phyloP scores from a whole-genome alignment of 2,797 vertebrate species.

The Margarornis squamiger region DNA sequence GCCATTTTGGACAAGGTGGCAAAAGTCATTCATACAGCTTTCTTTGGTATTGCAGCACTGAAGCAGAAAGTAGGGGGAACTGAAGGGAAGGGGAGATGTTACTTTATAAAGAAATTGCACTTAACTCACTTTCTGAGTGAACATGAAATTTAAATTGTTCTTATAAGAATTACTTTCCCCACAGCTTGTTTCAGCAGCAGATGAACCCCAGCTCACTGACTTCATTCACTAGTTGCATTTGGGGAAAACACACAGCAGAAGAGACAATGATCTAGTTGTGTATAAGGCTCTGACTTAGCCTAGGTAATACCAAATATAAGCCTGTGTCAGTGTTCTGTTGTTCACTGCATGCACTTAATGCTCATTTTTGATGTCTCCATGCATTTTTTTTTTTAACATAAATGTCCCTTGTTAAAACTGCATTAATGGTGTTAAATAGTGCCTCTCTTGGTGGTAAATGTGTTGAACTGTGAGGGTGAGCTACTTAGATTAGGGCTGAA shows the following conservation, averaged over 20 bases:
- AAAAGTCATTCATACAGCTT: background rate
- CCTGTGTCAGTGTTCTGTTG: rapidly evolving
- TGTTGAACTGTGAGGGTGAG: background rate
- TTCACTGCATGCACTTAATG: background rate
- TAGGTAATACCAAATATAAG: background rate
- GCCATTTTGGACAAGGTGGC: background rate
- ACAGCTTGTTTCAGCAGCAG: background rate
- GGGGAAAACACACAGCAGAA: background rate
- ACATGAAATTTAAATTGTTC: background rate
- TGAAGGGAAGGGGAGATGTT: background rate
- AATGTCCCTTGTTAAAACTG: background rate
- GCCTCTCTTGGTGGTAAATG: background rate
- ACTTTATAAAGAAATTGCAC: background rate
- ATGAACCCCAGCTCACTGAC: background rate
- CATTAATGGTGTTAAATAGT: background rate
- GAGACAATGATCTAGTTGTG: background rate
- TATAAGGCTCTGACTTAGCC: background rate
- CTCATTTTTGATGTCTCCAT: background rate
- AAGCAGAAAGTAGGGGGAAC: background rate
- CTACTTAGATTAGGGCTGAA: background rate
- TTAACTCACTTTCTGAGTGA: background rate
- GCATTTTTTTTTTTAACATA: background rate
- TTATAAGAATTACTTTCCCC: background rate
- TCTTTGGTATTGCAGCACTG: background rate
- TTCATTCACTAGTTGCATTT: background rate